Conservation (phyloP, 2,888 invertebrate species). For the Parasteatoda lunata region DNA sequence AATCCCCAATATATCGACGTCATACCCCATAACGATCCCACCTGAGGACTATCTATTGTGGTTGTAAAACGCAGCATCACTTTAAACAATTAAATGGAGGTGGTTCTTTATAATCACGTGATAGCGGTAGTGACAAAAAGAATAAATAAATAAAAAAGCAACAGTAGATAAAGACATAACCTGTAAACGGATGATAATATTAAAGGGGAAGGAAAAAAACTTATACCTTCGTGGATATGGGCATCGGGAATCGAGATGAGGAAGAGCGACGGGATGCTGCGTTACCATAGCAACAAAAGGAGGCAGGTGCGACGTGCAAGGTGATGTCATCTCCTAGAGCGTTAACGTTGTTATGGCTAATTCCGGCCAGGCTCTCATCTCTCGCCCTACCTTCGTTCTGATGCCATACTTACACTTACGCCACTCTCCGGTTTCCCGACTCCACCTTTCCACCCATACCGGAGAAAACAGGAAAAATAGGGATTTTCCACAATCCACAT, state of each 20-base stretch:
- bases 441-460: too few relatives aligned
- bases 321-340: constrained; percentile 63
- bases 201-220: constrained; percentile 8
- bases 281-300: constrained; percentile 54
- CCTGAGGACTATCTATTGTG: background rate
- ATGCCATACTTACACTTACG: constrained; percentile 44
- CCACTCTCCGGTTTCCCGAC: constrained; percentile 37
- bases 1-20: background rate
- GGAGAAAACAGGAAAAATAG: background rate
- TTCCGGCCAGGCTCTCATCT: constrained; percentile 24
- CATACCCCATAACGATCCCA: background rate
- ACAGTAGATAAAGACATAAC: constrained; percentile 16
- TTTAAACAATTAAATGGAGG: background rate
- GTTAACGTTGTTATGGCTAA: constrained; percentile 63
- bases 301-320: constrained; percentile 68
- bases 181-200: constrained; percentile 13
- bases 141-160: constrained; percentile 12
- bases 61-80: background rate
- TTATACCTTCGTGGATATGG: constrained; percentile 34
- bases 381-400: constrained; percentile 11
- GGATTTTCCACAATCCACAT: constrained; percentile 57
- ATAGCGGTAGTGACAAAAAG: background rate
- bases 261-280: constrained; percentile 45
- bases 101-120: background rate
- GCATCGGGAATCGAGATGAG: constrained; percentile 32